Conservation (phyloP, 1,140 invertebrate species). For the Zaprionus ornatus region DNA sequence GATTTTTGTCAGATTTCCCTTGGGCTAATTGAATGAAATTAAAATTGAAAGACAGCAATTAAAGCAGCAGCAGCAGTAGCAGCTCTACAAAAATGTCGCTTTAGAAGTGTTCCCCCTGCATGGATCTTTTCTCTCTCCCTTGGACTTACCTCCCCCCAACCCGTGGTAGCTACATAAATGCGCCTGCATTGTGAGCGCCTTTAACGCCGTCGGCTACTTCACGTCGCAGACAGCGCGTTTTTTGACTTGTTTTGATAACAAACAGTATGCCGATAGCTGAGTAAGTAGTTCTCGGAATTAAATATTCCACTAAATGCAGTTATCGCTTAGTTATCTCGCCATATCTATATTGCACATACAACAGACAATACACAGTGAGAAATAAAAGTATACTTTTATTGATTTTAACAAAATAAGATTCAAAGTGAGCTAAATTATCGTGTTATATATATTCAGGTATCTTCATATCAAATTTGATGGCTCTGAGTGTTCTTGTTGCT, state of each 20-base stretch:
- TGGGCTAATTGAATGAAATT: constrained; percentile 75
- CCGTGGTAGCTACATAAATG: constrained; percentile 20
- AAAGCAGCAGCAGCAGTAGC: constrained; percentile 18
- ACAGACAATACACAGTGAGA: neutral
- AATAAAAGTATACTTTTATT: neutral
- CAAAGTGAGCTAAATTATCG: neutral
- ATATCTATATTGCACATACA: constrained; percentile 9
- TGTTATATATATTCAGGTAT: neutral
- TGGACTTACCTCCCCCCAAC: neutral
- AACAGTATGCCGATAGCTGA: constrained; percentile 7
- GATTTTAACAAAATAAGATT: neutral
- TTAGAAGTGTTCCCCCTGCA: constrained; percentile 12
- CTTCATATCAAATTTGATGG: neutral
- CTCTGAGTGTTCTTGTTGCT: neutral
- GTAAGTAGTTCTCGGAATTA: constrained; percentile 29
- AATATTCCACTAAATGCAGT: neutral
- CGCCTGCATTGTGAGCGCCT: constrained; percentile 25
- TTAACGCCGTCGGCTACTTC: neutral
- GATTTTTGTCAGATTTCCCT: constrained; percentile 67
- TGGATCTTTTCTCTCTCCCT: neutral
- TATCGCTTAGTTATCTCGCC: constrained; percentile 30
- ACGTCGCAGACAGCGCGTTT: constrained; percentile 31
- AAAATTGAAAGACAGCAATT: constrained; percentile 70
- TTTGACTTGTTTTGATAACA: constrained; percentile 33
- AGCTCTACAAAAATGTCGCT: constrained; percentile 35